These are phyloP conservation scores for Scaptomyza hsui DNA, from an alignment of 1,140 invertebrate genomes.

Conservation along the genomic window DNA sequence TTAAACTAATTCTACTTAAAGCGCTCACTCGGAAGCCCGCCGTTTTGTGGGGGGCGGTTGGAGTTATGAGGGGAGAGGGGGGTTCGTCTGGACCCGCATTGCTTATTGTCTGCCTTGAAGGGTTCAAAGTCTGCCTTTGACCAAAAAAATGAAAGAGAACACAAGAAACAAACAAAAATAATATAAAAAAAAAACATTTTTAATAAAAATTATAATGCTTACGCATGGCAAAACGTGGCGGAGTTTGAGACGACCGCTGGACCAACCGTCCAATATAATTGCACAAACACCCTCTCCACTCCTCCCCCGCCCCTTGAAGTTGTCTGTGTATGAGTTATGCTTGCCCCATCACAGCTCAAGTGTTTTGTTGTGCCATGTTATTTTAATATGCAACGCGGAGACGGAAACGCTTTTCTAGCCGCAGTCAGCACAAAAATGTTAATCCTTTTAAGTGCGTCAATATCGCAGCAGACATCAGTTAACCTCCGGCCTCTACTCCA, in stretches of 20 bases:
- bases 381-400: conserved; percentile 57
- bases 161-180: too few relatives aligned
- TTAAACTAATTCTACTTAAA: conserved; percentile 59
- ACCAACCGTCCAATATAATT: conserved; percentile 40
- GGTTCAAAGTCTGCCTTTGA: conserved; percentile 62
- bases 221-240: conserved; percentile 32
- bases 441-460: conserved; percentile 77
- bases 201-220: conserved; percentile 77
- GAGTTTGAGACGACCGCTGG: conserved; percentile 27
- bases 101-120: conserved; percentile 50
- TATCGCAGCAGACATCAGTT: conserved; percentile 44
- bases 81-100: conserved; percentile 23
- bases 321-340: conserved; percentile 56
- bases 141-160: conserved; percentile 31
- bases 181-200: conserved; percentile 59
- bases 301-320: conserved; percentile 19
- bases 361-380: conserved; percentile 14
- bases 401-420: conserved; percentile 28
- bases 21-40: conserved; percentile 51
- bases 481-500: neutral
- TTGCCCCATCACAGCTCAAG: conserved; percentile 4
- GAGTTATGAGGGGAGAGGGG: neutral
- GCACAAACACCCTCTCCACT: conserved; percentile 3
- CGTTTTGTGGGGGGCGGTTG: conserved; percentile 33
- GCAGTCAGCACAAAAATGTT: conserved; percentile 67